A percentile compares a stretch with the other conserved stretches of the same genome.
Conservation (phyloP, 2,113 vertebrate genomes). For the Neotoma lepida region DNA sequence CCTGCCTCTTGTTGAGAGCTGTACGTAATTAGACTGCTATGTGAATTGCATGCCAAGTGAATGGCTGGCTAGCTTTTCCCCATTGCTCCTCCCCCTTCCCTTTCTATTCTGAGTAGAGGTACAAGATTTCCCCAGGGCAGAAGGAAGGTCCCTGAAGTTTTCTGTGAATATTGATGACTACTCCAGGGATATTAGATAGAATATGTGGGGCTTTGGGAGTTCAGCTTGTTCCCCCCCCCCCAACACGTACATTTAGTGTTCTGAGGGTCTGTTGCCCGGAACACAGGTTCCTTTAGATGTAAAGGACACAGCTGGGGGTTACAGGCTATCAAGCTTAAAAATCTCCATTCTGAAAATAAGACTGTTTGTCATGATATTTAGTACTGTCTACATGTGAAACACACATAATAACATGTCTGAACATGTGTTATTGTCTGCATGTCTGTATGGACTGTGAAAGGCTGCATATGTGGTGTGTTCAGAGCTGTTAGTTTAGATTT, state of each 20-base stretch:
- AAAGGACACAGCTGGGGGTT: neutral
- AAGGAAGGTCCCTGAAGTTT: slow-evolving; percentile 9
- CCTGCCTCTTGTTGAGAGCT: neutral
- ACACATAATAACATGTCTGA: neutral
- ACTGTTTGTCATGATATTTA: neutral
- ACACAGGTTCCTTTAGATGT: neutral
- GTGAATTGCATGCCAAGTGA: slow-evolving; percentile 4
- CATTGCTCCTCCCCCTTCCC: neutral
- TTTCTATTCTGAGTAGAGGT: neutral
- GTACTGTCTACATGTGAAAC: neutral
- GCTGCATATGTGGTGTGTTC: neutral
- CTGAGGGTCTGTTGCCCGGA: slow-evolving; percentile 4
- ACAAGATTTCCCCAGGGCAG: slow-evolving; percentile 12
- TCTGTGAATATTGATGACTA: neutral
- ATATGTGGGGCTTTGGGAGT: neutral
- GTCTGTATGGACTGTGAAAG: neutral
- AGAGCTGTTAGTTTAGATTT: neutral
- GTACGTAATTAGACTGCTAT: neutral
- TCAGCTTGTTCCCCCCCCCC: slow-evolving; percentile 25
- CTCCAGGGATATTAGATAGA: neutral
- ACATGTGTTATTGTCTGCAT: neutral
- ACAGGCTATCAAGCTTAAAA: neutral
- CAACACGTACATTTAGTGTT: slow-evolving; percentile 50
- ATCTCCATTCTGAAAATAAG: slow-evolving; percentile 2
- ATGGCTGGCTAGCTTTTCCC: neutral